Conservation (phyloP, 2,797 vertebrate species). For the Odontamblyopus lacepedii region DNA sequence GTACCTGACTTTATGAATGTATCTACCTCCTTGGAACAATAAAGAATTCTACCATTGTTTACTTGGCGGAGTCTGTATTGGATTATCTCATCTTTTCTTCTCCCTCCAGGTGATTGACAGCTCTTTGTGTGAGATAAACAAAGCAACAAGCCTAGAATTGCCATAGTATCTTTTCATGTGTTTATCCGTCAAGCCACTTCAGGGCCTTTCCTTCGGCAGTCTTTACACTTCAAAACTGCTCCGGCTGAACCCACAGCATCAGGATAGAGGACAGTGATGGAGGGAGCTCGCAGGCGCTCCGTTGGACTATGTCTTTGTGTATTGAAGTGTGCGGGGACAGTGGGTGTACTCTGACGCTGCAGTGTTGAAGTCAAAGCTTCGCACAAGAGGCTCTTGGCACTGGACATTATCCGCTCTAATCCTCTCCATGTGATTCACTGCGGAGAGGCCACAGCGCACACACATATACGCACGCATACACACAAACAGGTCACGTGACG, state of each 20-base stretch:
- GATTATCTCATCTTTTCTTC: slow-evolving; percentile 47
- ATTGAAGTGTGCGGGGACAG: slow-evolving; percentile 19
- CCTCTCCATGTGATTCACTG: slow-evolving; percentile 46
- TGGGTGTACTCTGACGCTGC: slow-evolving; percentile 25
- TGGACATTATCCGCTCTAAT: slow-evolving; percentile 60
- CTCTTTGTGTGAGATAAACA: slow-evolving; percentile 62
- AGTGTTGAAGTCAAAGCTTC: slow-evolving; percentile 45
- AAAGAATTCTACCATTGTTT: slow-evolving; percentile 31
- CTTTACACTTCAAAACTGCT: slow-evolving; percentile 48
- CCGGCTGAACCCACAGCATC: slow-evolving; percentile 29
- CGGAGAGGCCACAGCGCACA: slow-evolving; percentile 15
- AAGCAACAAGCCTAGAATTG: slow-evolving; percentile 49
- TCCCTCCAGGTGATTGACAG: slow-evolving; percentile 38
- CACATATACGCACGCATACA: background rate
- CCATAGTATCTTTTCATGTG: slow-evolving; percentile 41
- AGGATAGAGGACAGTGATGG: slow-evolving; percentile 41
- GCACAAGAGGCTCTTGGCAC: slow-evolving; percentile 50
- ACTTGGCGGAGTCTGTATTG: slow-evolving; percentile 38
- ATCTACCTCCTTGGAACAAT: background rate
- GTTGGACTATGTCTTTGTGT: slow-evolving; percentile 19
- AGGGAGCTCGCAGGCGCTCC: slow-evolving; percentile 31
- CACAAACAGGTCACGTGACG: slow-evolving; percentile 16
- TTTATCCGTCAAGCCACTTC: slow-evolving; percentile 42
- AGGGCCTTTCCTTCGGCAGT: slow-evolving; percentile 33
- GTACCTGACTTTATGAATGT: background rate